A percentile compares a stretch with the other conserved stretches of the same genome.
phyloP scores from a whole-genome alignment of 2,797 vertebrate species.

The Petrocephalus sullivani region DNA sequence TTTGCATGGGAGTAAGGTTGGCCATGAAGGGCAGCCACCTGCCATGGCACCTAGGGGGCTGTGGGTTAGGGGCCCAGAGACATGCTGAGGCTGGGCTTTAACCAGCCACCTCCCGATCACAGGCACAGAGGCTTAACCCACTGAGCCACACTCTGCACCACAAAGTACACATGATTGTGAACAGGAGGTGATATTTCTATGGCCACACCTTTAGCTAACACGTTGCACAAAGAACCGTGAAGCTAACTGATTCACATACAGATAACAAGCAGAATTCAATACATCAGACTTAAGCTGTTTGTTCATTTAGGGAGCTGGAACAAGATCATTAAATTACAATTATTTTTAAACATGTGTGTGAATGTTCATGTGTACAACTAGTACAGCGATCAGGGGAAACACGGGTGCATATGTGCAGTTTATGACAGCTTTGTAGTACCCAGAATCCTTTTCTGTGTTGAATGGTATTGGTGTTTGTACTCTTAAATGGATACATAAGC shows the following conservation, averaged over 20 bases:
- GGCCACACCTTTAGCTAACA: not conserved
- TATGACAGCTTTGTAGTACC: not conserved
- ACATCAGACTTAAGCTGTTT: not conserved
- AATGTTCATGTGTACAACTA: not conserved
- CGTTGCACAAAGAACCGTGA: not conserved
- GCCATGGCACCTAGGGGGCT: too few species aligned
- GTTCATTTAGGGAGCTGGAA: not conserved
- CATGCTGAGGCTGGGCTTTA: too few species aligned
- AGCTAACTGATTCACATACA: not conserved
- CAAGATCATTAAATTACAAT: not conserved
- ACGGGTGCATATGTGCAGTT: not conserved
- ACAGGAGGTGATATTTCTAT: not conserved
- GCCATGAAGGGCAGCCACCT: too few species aligned
- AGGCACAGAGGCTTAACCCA: too few species aligned
- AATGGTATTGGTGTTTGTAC: not conserved
- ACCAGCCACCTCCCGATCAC: too few species aligned
- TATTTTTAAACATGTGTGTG: not conserved
- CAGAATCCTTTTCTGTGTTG: not conserved
- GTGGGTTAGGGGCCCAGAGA: too few species aligned
- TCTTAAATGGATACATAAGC: not conserved
- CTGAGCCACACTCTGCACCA: too few species aligned
- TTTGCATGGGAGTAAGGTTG: too few species aligned
- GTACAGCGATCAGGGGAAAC: not conserved
- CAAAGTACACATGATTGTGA: not conserved
- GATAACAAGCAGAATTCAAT: not conserved